phyloP scores from a whole-genome alignment of 2,113 vertebrate genomes.

The Tragelaphus scriptus region DNA sequence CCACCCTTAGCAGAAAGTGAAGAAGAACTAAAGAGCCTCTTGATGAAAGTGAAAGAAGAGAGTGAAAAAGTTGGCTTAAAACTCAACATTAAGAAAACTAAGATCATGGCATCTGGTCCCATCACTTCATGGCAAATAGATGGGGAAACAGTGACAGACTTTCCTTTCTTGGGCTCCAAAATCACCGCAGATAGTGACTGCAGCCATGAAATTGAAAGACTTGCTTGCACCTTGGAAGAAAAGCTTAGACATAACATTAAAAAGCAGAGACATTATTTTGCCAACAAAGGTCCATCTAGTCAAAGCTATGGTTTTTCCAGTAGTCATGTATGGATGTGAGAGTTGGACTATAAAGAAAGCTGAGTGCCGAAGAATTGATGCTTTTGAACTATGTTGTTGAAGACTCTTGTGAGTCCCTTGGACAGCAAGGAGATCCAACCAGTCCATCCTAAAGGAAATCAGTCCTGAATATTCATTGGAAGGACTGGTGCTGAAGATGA shows the following conservation, averaged over 20 bases:
- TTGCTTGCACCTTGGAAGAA: not conserved
- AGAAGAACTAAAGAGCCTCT: not conserved
- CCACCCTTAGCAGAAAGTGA: not conserved
- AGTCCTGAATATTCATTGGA: not conserved
- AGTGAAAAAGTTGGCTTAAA: not conserved
- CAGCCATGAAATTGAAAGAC: not conserved
- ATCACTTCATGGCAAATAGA: not conserved
- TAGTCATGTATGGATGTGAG: not conserved
- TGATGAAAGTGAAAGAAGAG: not conserved
- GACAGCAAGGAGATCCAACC: not conserved
- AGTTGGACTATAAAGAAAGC: not conserved
- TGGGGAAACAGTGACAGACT: not conserved
- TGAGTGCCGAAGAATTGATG: accelerated
- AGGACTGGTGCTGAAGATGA: not conserved
- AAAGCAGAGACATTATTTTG: not conserved
- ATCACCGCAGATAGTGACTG: not conserved
- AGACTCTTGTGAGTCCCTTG: not conserved
- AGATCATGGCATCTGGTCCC: not conserved
- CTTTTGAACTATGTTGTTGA: not conserved
- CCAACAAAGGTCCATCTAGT: not conserved
- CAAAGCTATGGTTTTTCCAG: not conserved
- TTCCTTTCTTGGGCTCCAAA: not conserved
- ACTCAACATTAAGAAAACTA: not conserved
- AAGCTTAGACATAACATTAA: not conserved
- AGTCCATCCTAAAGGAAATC: not conserved